A percentile compares a stretch with the other conserved stretches of the same genome.
phyloP scores from a whole-genome alignment of 2,113 vertebrate species.

The Murina feae region DNA sequence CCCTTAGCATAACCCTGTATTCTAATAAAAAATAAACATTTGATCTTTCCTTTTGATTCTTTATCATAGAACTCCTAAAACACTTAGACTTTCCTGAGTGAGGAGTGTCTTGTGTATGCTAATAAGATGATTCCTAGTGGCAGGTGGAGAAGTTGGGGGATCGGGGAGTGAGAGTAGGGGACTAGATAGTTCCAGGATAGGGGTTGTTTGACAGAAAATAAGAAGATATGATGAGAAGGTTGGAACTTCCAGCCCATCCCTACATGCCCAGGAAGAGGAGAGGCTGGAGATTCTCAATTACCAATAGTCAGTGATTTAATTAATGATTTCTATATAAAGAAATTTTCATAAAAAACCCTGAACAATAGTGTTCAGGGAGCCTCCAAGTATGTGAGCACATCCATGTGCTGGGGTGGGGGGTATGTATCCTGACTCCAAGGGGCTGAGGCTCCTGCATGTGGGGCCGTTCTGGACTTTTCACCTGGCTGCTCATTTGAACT shows the following conservation, averaged over 20 bases:
- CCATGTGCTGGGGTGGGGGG: not conserved
- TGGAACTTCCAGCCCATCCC: not conserved
- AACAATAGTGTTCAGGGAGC: not conserved
- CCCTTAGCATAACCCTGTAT: not conserved
- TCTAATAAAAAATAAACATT: not conserved
- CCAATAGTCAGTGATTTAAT: not conserved
- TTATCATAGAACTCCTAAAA: not conserved
- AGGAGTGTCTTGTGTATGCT: not conserved
- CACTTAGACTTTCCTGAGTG: not conserved
- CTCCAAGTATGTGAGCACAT: not conserved
- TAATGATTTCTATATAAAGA: not conserved
- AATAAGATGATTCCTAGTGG: not conserved
- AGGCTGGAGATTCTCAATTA: not conserved
- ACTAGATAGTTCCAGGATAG: not conserved
- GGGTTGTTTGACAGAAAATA: not conserved
- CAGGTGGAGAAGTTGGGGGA: rapidly evolving
- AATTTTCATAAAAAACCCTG: not conserved
- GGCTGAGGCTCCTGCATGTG: not conserved
- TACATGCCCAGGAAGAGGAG: not conserved
- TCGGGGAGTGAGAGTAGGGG: not conserved
- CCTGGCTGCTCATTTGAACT: not conserved
- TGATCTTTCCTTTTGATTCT: not conserved
- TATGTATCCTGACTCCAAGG: not conserved
- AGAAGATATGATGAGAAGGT: not conserved
- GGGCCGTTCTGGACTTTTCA: not conserved